Evolutionary conservation across 2,113 vertebrate genomes (phyloP), one percentile per base, ranked within the genome.

Genomic region (Hemiscyllium ocellatum): DNA sequence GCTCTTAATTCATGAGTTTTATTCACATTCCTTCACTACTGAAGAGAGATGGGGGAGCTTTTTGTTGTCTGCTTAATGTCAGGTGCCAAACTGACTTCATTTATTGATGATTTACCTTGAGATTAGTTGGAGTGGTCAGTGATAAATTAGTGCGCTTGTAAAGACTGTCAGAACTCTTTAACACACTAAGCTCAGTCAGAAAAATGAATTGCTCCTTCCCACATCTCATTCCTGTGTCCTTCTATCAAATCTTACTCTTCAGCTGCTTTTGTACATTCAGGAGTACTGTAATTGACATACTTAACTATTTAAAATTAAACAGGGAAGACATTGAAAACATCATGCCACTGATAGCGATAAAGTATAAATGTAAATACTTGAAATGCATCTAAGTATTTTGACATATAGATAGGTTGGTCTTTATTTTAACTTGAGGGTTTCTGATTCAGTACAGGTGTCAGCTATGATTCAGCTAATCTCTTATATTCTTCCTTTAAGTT

Each of bases 91-190:
- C 47, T 95, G 94, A 95, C 94, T 72, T 95, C 69, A 95, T 95
- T 95, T 95, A 95, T 95, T 76, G 94, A 95, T 52, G 94, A 95
- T 72, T 72, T 72, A 95, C 94, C 68, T 95, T 95, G 69, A 76
- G 94, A 95, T 95, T 72, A 95, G 69, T 95, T 95, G 26, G 94
- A 95, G 94, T 95, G 42, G 94, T 95, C 94, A 76, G 94, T 95
- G 68, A 95, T 95, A 72, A 95, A 95, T 76, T 68, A 52, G 68
- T 95, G 93, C 72, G 94, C 94, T 95, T 95, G 69, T 52, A 72
- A 95, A 95, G 68, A 70, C 94, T 95, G 68, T 95, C 94, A 72
- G 22, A 95, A 72, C 94, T 72, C 94, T 95, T 95, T 95, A 72
- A 95, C 68, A 76, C 68, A 95, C 94, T 68, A 76, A 95, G 94